Evolutionary conservation across 1,140 invertebrate genomes (phyloP).

Genomic region (Bombus cullumanus): DNA sequence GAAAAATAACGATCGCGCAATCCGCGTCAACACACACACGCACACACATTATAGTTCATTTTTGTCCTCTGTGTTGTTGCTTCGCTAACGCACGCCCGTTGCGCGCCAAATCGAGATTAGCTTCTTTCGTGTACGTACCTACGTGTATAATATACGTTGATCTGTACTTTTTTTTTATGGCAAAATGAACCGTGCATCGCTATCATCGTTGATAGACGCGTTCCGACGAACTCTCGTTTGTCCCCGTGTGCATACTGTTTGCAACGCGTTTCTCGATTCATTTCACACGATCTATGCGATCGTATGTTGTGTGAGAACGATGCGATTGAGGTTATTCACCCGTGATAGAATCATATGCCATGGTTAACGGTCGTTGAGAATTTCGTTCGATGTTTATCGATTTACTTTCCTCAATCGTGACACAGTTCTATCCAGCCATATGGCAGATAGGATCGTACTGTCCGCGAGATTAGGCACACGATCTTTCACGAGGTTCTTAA

Average conservation of each 20-base stretch:
- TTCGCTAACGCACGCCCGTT: conserved; percentile 13
- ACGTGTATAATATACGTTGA: conserved; percentile 26
- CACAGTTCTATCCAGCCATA: background rate
- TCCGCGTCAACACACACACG: conserved; percentile 48
- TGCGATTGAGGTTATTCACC: conserved; percentile 38
- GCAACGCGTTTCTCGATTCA: background rate
- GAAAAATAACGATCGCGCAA: conserved; percentile 68
- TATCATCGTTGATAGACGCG: conserved; percentile 9
- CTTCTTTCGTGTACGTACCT: conserved; percentile 28
- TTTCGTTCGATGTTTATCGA: background rate
- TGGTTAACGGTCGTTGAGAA: background rate
- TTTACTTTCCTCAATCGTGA: background rate
- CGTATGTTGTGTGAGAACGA: conserved; percentile 55
- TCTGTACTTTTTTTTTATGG: conserved; percentile 1
- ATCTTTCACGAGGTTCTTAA: conserved; percentile 53
- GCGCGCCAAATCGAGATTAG: conserved; percentile 46
- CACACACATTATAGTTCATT: conserved; percentile 16
- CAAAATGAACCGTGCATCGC: conserved; percentile 17
- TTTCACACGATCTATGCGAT: conserved; percentile 14
- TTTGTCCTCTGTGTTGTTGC: background rate
- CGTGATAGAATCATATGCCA: conserved; percentile 54
- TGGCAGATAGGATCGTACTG: background rate
- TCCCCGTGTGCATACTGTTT: background rate
- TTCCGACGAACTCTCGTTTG: background rate
- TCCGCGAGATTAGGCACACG: conserved; percentile 13